These are phyloP conservation scores for Netelia fuscicornis DNA, from an alignment of 2,888 invertebrate species.

Conservation along the genomic window DNA sequence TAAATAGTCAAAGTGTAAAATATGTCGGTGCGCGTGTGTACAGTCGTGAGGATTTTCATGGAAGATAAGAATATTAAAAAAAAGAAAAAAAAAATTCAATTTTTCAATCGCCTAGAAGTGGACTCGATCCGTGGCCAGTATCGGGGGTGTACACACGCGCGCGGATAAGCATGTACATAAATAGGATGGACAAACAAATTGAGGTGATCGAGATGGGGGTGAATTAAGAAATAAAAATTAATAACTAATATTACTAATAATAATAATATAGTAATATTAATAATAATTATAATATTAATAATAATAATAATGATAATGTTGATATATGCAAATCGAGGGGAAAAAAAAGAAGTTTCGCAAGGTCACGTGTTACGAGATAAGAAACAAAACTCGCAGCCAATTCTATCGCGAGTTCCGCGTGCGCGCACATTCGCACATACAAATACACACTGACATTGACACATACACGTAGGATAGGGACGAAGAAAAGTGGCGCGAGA, in stretches of 20 bases:
- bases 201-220: slow-evolving; percentile 57
- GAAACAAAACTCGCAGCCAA: slow-evolving; percentile 59
- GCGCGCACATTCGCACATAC: slow-evolving; percentile 34
- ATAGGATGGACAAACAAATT: slow-evolving; percentile 70
- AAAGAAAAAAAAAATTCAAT: slow-evolving; percentile 28
- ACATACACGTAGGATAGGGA: slow-evolving; percentile 48
- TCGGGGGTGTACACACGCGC: slow-evolving; percentile 63
- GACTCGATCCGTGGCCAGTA: slow-evolving; percentile 41
- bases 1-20: slow-evolving; percentile 70
- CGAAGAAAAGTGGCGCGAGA: slow-evolving; percentile 7
- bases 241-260: not conserved
- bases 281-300: slow-evolving; percentile 24
- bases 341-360: slow-evolving; percentile 42
- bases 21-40: slow-evolving; percentile 67
- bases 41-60: slow-evolving; percentile 46
- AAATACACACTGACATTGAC: slow-evolving; percentile 11
- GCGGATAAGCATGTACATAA: slow-evolving; percentile 70
- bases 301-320: slow-evolving; percentile 29
- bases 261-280: not conserved
- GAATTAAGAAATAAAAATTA: slow-evolving; percentile 35
- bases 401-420: slow-evolving; percentile 58
- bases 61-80: not conserved
- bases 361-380: slow-evolving; percentile 47
- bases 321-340: slow-evolving; percentile 4
- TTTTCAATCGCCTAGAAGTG: not conserved